Conservation (phyloP, 2,888 invertebrate species). For the Cecidostiba fungosa region DNA sequence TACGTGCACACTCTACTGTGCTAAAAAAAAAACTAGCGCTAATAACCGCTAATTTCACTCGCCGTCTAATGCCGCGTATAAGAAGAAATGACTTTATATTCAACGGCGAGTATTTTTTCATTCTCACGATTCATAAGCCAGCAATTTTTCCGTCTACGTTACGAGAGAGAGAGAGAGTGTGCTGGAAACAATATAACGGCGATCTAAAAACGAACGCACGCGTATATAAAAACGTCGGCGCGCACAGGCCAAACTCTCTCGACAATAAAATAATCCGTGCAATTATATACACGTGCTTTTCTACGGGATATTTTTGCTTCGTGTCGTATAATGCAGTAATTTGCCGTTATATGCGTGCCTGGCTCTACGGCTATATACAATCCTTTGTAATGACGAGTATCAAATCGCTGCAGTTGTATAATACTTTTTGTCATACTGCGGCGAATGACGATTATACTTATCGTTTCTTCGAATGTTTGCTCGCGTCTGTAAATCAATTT, state of each 20-base stretch:
- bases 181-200: slow-evolving; percentile 36
- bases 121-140: slow-evolving; percentile 44
- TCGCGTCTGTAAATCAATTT: slow-evolving; percentile 7
- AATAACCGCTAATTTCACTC: slow-evolving; percentile 54
- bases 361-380: not conserved
- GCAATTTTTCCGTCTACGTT: slow-evolving; percentile 29
- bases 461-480: not conserved
- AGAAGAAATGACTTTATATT: slow-evolving; percentile 48
- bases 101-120: slow-evolving; percentile 10
- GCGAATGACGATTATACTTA: not conserved
- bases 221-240: slow-evolving; percentile 2
- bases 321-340: not conserved
- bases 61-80: slow-evolving; percentile 33
- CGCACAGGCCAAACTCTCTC: slow-evolving; percentile 16
- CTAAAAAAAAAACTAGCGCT: slow-evolving; percentile 15
- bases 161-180: not conserved
- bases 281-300: slow-evolving; percentile 32
- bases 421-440: not conserved
- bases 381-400: not conserved
- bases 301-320: not conserved
- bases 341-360: not conserved
- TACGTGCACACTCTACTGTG: not conserved
- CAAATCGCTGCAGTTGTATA: not conserved
- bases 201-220: slow-evolving; percentile 25
- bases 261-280: slow-evolving; percentile 52